Evolutionary conservation across 1,140 invertebrate species (phyloP), one percentile per base, ranked within the genome.

Genomic region (Zaprionus inermis): DNA sequence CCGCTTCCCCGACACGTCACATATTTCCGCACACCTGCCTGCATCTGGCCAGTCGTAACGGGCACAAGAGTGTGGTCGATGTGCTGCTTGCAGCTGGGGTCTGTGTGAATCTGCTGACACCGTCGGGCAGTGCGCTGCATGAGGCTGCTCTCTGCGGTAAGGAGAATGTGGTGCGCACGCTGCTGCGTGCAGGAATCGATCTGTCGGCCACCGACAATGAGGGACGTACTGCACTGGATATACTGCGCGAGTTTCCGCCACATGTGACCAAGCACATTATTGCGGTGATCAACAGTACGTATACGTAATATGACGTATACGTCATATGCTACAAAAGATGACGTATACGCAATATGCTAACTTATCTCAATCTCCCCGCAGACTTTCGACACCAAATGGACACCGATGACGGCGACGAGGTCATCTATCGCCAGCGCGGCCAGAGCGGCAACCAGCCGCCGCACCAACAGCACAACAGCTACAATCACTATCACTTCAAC

Each of bases 131-230:
- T 1, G 97, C 98, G 0, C 94, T 99, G 68, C 98, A 99, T 93
- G 98, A 99, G 89, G 98, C 98, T 2, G 98, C 97, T 0, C 94
- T 98, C 6, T 98, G 96, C 93, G 98, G 98, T 56, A 99, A 99
- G 93, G 95, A 97, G 74, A 97, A 97, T 73, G 97, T 98, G 28
- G 98, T 98, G 5, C 94, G 96, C 58, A 94, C 97, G 0, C 93
- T 99, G 14, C 92, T 99, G 5, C 95, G 97, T 46, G 94, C 95
- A 60, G 97, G 97, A 5, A 96, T 97, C 22, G 96, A 98, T 92
- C 93, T 97, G 12, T 94, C 95, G 64, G 95, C 97, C 46, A 93
- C 95, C 11, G 97, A 99, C 90, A 94, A 94, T 14, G 94, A 95
- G 64, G 95, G 96, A 68, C 95, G 96, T 91, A 98, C 97, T 10